phyloP scores from a whole-genome alignment of 2,888 invertebrate species.

The Andrena bucephala region DNA sequence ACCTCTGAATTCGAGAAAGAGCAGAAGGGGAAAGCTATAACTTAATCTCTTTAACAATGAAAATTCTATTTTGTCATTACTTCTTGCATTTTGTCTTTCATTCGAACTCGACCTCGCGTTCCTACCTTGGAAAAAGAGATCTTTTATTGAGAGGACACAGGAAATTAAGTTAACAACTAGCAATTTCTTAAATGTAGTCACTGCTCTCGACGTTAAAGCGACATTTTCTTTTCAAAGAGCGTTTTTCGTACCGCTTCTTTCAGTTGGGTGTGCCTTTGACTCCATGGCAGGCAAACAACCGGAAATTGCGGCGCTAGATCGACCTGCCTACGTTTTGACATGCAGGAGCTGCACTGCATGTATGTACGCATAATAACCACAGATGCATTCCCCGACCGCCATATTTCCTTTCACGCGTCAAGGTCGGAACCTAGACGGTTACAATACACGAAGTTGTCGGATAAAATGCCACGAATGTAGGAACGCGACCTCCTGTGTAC shows the following conservation, averaged over 20 bases:
- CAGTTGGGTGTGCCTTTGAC: slow-evolving; percentile 25
- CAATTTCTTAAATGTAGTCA: not conserved
- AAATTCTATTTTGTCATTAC: too few species aligned
- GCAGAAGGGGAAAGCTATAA: too few species aligned
- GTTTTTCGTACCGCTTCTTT: slow-evolving; percentile 27
- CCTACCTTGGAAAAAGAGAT: too few species aligned
- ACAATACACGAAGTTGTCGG: slow-evolving; percentile 34
- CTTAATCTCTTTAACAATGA: too few species aligned
- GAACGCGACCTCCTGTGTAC: not conserved
- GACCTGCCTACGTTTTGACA: slow-evolving; percentile 53
- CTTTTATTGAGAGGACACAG: not conserved
- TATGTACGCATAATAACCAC: slow-evolving; percentile 44
- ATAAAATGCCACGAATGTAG: slow-evolving; percentile 39
- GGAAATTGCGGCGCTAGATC: slow-evolving; percentile 56
- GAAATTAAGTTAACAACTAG: not conserved
- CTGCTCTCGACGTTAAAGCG: not conserved
- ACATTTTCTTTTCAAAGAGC: slow-evolving; percentile 1
- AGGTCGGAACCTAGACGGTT: slow-evolving; percentile 55
- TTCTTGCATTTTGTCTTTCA: too few species aligned
- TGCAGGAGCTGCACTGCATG: slow-evolving; percentile 36
- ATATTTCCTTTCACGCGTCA: slow-evolving; percentile 72
- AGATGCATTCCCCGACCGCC: slow-evolving; percentile 63
- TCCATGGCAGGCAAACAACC: slow-evolving; percentile 29
- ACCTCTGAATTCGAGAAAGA: too few species aligned
- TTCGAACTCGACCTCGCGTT: too few species aligned